phyloP scores from a whole-genome alignment of 2,888 invertebrate species.

The Drosophila glabriapex region DNA sequence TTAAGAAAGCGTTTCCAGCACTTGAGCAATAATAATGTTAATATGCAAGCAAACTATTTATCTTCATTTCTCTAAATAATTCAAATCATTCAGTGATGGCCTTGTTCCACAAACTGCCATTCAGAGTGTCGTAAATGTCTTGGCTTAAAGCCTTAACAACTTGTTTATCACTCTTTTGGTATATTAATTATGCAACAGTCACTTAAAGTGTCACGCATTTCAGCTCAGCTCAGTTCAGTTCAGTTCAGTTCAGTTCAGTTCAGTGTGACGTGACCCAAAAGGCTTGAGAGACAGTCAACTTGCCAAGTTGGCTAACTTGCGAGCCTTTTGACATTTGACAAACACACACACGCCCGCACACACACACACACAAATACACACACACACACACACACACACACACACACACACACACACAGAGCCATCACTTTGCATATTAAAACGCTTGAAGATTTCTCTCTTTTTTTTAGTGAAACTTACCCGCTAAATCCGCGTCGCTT shows the following conservation, averaged over 20 bases:
- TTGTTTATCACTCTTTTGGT: constrained; percentile 18
- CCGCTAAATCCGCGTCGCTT: constrained; percentile 94
- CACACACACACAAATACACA: neutral
- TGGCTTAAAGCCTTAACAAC: constrained; percentile 20
- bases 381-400: neutral
- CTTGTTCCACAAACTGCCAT: neutral
- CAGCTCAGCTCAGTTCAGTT: neutral
- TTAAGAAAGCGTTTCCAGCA: neutral
- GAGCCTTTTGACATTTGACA: neutral
- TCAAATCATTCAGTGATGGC: neutral
- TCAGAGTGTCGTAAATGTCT: constrained; percentile 9
- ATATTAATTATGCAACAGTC: constrained; percentile 37
- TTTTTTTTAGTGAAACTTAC: constrained; percentile 87
- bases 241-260: neutral
- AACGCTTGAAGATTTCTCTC: neutral
- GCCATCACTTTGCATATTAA: constrained; percentile 33
- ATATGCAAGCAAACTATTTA: neutral
- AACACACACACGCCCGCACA: neutral
- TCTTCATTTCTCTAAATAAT: constrained; percentile 7
- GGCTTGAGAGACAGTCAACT: constrained; percentile 2
- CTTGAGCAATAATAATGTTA: neutral
- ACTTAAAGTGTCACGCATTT: constrained; percentile 30
- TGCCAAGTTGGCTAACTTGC: constrained; percentile 1
- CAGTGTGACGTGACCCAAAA: constrained; percentile 27
- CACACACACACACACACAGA: neutral